A percentile compares a stretch with the other conserved stretches of the same genome.
Evolutionary conservation across 1,140 invertebrate species (phyloP).

Genomic region (Hypsibius dujardini): DNA sequence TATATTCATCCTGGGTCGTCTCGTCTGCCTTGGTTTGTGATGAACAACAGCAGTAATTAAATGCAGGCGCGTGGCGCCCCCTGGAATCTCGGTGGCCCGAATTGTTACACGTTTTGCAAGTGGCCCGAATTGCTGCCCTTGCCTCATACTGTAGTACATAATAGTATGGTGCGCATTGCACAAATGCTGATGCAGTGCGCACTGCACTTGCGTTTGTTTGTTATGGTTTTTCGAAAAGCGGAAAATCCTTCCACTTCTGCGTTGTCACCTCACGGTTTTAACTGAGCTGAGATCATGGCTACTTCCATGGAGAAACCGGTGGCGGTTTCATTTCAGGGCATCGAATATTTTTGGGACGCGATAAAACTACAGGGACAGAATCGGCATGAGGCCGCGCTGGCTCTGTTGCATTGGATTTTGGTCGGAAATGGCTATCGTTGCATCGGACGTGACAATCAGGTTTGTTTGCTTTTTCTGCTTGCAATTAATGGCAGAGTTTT

Average conservation of each 20-base stretch:
- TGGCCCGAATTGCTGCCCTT: no score
- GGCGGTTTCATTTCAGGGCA: not conserved
- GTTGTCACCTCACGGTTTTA: no score
- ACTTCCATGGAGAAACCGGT: not conserved
- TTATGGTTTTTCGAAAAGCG: not conserved
- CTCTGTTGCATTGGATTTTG: not conserved
- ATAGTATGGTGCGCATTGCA: no score
- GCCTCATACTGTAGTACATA: no score
- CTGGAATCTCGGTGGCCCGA: no score
- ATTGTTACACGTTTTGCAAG: no score
- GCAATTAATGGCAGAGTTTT: no score
- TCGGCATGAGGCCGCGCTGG: not conserved
- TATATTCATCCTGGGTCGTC: no score
- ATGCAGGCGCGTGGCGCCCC: no score
- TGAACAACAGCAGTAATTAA: no score
- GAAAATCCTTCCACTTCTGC: not conserved
- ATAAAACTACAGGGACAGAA: slow-evolving; percentile 3
- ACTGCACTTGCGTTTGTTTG: not conserved
- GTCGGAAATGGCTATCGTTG: not conserved
- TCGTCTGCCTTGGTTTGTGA: no score
- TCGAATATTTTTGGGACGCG: not conserved
- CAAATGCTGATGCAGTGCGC: no score
- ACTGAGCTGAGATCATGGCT: not conserved
- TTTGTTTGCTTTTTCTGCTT: not conserved
- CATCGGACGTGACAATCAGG: not conserved